A percentile compares a stretch with the other conserved stretches of the same genome.
Evolutionary conservation across 2,888 invertebrate genomes (phyloP).

Genomic region (Brachyptera risi): DNA sequence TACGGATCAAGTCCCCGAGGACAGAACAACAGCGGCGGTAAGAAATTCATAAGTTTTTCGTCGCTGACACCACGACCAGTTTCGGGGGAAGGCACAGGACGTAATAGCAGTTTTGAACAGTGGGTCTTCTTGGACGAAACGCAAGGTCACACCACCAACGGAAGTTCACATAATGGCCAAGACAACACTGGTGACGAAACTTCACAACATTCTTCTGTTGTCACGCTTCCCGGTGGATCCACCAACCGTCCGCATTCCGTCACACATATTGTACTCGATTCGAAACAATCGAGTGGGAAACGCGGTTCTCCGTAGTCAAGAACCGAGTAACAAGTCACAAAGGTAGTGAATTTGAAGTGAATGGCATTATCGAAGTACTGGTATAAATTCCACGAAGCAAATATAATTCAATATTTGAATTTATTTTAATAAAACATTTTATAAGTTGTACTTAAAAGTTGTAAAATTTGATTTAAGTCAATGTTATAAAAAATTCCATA

Average conservation of each 20-base stretch:
- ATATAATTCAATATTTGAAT: no score
- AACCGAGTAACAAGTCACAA: no score
- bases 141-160: slow-evolving; percentile 25
- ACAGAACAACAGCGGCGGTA: background rate
- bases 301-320: slow-evolving; percentile 6
- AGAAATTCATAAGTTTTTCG: slow-evolving; percentile 29
- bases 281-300: slow-evolving; percentile 26
- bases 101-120: slow-evolving; percentile 42
- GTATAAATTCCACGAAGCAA: no score
- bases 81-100: slow-evolving; percentile 37
- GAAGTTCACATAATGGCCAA: slow-evolving; percentile 34
- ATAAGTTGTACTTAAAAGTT: no score
- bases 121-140: slow-evolving; percentile 43
- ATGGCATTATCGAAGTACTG: no score
- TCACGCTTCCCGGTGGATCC: slow-evolving; percentile 35
- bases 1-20: background rate
- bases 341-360: no score
- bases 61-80: slow-evolving; percentile 22
- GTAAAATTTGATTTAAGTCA: no score
- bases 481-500: no score
- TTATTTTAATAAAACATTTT: no score
- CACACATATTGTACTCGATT: slow-evolving; percentile 40
- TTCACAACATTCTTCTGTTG: slow-evolving; percentile 34
- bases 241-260: slow-evolving; percentile 41
- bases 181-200: slow-evolving; percentile 33